Evolutionary conservation across 2,888 invertebrate genomes (phyloP).

Genomic region (Dusona sp.): DNA sequence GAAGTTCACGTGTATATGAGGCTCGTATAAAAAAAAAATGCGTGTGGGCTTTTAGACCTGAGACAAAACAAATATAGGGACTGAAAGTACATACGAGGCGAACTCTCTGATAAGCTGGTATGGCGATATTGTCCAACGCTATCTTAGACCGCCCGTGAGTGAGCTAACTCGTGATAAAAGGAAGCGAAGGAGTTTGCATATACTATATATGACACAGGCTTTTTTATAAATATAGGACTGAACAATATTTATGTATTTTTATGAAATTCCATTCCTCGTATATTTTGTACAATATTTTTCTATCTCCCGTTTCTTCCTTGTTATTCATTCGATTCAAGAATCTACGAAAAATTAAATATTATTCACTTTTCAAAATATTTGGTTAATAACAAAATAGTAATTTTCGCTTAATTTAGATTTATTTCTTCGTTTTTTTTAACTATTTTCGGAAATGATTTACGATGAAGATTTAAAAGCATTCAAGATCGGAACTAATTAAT

Average conservation of each 20-base stretch:
- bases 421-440: background rate
- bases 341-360: background rate
- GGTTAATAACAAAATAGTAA: background rate
- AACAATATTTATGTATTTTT: constrained; percentile 19
- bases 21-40: background rate
- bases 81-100: constrained; percentile 57
- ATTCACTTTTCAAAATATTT: background rate
- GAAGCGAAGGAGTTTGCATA: constrained; percentile 41
- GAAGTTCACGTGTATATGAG: constrained; percentile 10
- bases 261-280: background rate
- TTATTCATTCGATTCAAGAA: background rate
- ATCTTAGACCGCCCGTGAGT: constrained; percentile 60
- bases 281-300: background rate
- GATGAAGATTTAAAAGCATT: background rate
- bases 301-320: background rate
- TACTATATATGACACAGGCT: background rate
- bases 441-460: background rate
- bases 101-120: constrained; percentile 61
- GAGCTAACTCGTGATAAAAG: constrained; percentile 53
- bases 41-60: constrained; percentile 43
- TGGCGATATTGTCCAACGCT: constrained; percentile 60
- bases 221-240: background rate
- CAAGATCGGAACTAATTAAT: background rate
- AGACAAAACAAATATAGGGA: constrained; percentile 65
- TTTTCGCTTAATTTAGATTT: background rate